Percentiles rank a stretch among this genome's conserved stretches.
These are phyloP conservation scores for Lycocerus yunnanus DNA, from an alignment of 2,888 invertebrate species.

Conservation along the genomic window DNA sequence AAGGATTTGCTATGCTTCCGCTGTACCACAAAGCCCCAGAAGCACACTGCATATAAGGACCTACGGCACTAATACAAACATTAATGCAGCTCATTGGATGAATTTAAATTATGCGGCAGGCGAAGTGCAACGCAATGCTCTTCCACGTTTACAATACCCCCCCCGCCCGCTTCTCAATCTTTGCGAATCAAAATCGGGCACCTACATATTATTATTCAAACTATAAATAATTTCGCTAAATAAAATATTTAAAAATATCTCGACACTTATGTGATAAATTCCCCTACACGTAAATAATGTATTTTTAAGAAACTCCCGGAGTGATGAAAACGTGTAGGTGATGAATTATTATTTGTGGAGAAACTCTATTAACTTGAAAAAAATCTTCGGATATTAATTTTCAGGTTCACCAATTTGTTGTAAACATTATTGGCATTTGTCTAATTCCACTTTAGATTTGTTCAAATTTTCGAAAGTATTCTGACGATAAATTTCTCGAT, in stretches of 20 bases:
- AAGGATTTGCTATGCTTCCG: background rate
- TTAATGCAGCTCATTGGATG: background rate
- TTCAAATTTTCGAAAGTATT: background rate
- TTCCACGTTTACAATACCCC: too few relatives aligned
- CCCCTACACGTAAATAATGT: background rate
- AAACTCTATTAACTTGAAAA: background rate
- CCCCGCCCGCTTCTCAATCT: too few relatives aligned
- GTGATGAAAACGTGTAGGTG: background rate
- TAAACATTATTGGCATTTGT: background rate
- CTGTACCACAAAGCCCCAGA: background rate
- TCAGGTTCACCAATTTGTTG: background rate
- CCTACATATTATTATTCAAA: background rate
- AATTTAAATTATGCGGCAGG: too few relatives aligned
- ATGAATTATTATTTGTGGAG: background rate
- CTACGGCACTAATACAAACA: background rate
- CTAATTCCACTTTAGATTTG: background rate
- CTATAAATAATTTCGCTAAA: background rate
- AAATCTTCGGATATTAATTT: background rate
- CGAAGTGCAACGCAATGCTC: too few relatives aligned
- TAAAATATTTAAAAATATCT: background rate
- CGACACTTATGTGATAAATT: background rate
- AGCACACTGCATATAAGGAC: background rate
- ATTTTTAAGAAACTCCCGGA: background rate
- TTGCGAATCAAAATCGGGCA: background rate
- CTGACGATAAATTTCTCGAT: background rate